Conservation (phyloP, 2,113 vertebrate genomes). For the Psophia crepitans region DNA sequence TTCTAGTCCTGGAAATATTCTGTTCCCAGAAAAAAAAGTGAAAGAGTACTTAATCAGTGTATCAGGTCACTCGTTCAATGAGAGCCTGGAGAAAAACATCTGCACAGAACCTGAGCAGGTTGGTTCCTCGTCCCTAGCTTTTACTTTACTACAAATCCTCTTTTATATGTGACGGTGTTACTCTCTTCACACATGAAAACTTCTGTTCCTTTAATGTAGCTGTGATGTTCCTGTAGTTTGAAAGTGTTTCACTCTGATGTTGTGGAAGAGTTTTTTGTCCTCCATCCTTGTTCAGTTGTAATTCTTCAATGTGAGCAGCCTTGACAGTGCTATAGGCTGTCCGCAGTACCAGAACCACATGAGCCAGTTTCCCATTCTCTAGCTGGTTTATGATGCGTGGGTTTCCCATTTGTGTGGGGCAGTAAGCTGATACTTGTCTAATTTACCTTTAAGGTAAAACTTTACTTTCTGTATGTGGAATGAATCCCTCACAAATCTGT, state of each 20-base stretch:
- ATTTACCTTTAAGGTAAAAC: background rate
- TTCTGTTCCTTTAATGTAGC: background rate
- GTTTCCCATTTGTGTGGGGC: background rate
- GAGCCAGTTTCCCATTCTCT: background rate
- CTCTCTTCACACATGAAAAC: background rate
- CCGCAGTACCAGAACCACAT: background rate
- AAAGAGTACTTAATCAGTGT: constrained; percentile 79
- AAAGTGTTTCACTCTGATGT: background rate
- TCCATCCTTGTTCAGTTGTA: background rate
- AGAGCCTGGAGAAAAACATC: constrained; percentile 56
- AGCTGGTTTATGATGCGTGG: background rate
- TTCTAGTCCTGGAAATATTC: constrained; percentile 58
- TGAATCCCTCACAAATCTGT: background rate
- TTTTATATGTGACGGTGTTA: background rate
- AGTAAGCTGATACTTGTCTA: background rate
- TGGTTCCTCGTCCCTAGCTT: background rate
- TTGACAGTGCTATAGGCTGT: background rate
- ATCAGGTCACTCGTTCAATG: constrained; percentile 71
- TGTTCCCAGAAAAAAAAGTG: constrained; percentile 77
- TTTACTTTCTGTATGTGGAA: background rate
- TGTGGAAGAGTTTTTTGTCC: background rate
- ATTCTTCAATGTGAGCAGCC: background rate
- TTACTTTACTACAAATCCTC: background rate
- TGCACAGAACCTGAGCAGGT: constrained; percentile 65
- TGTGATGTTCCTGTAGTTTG: background rate